phyloP scores from a whole-genome alignment of 2,797 vertebrate genomes.

The Cheirogaleus major region DNA sequence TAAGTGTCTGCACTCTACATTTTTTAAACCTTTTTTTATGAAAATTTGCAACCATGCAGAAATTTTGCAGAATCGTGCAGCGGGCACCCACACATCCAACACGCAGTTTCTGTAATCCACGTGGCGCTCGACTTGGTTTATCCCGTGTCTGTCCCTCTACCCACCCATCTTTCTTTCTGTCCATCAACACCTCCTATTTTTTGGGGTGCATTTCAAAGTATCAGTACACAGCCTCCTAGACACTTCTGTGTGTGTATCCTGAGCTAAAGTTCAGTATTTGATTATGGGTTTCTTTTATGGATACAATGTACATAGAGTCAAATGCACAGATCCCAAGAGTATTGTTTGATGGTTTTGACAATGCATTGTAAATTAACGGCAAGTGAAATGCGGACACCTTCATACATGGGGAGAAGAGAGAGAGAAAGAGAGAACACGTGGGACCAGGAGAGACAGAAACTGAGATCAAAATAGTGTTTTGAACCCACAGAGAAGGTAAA shows the following conservation, averaged over 20 bases:
- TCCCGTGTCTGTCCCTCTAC: accelerated
- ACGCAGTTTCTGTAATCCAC: no score
- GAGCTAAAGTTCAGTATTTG: not conserved
- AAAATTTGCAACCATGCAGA: not conserved
- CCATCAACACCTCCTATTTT: not conserved
- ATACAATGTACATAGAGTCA: not conserved
- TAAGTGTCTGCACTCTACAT: not conserved
- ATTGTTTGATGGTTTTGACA: not conserved
- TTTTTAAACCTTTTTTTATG: not conserved
- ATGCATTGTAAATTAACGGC: accelerated
- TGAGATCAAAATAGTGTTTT: not conserved
- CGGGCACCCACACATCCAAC: not conserved
- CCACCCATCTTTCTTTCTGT: not conserved
- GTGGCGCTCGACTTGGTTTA: not conserved
- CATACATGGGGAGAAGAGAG: not conserved
- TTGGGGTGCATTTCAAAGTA: not conserved
- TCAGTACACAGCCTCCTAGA: not conserved
- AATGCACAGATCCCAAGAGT: not conserved
- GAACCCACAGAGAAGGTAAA: not conserved
- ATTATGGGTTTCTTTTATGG: not conserved
- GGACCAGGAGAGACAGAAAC: not conserved
- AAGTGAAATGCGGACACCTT: not conserved
- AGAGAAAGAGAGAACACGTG: not conserved
- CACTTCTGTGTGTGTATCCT: not conserved
- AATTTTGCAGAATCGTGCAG: not conserved